Percentiles rank a stretch among this genome's conserved stretches.
Evolutionary conservation across 2,888 invertebrate species (phyloP).

Genomic region (Cerceris ruficornis): DNA sequence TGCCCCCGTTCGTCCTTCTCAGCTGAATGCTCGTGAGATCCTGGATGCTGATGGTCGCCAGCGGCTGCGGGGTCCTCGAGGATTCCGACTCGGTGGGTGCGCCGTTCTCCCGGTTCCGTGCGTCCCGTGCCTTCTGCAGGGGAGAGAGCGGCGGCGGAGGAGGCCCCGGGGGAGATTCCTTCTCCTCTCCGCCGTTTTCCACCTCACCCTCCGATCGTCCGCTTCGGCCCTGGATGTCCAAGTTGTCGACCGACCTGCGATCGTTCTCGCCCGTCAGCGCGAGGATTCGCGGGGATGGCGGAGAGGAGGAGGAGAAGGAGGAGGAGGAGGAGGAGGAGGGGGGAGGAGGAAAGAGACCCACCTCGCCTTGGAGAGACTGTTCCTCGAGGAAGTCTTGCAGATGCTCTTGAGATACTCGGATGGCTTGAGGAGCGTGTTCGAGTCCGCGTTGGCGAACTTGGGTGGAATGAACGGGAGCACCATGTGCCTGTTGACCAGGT

Average conservation of each 20-base stretch:
- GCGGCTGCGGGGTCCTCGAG: conserved; percentile 86
- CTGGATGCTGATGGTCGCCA: conserved; percentile 94
- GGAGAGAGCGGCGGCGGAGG: conserved; percentile 82
- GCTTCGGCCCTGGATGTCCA: conserved; percentile 76
- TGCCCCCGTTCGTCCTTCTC: conserved; percentile 86
- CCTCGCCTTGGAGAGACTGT: conserved; percentile 79
- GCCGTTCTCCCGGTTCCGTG: neutral
- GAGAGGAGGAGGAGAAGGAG: neutral
- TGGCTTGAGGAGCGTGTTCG: conserved; percentile 94
- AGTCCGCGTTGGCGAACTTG: conserved; percentile 90
- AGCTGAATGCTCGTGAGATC: conserved; percentile 93
- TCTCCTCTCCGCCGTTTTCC: conserved; percentile 53
- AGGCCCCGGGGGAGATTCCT: conserved; percentile 80
- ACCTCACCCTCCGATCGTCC: conserved; percentile 36
- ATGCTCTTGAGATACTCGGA: conserved; percentile 95
- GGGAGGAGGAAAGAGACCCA: conserved; percentile 48
- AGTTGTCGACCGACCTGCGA: conserved; percentile 78
- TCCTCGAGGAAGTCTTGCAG: conserved; percentile 81
- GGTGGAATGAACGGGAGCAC: conserved; percentile 95
- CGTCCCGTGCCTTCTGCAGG: conserved; percentile 11
- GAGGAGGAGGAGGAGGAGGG: neutral
- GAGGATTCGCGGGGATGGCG: neutral
- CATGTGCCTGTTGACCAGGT: conserved; percentile 92
- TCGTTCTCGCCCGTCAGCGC: neutral
- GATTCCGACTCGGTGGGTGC: conserved; percentile 78